phyloP scores from a whole-genome alignment of 2,888 invertebrate genomes.

The Xanthorhoe designata region DNA sequence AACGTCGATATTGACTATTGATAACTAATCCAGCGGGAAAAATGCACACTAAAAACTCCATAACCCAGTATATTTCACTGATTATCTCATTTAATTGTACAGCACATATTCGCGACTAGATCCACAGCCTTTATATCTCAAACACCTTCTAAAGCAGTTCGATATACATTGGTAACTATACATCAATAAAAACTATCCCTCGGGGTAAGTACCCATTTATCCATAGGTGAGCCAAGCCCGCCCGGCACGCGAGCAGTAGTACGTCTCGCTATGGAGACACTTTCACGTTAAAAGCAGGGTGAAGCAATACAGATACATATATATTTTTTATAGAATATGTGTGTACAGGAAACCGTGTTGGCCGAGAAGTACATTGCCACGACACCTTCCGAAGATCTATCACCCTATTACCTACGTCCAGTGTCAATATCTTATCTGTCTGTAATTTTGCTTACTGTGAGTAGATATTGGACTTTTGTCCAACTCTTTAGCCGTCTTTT shows the following conservation, averaged over 20 bases:
- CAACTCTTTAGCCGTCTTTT: neutral
- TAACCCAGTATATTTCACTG: neutral
- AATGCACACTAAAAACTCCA: no score
- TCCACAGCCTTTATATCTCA: slow-evolving; percentile 18
- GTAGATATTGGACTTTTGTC: neutral
- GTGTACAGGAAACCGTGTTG: no score
- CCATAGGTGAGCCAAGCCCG: slow-evolving; percentile 29
- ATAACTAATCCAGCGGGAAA: no score
- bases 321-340: neutral
- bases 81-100: neutral
- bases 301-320: neutral
- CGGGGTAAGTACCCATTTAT: slow-evolving; percentile 34
- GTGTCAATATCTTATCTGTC: no score
- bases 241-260: slow-evolving; percentile 29
- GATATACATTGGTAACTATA: slow-evolving; percentile 23
- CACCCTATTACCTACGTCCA: no score
- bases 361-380: no score
- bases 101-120: neutral
- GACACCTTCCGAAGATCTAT: no score
- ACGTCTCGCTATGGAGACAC: slow-evolving; percentile 26
- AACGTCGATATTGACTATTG: no score
- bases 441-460: no score
- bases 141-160: slow-evolving; percentile 21
- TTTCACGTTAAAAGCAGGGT: slow-evolving; percentile 19
- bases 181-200: slow-evolving; percentile 31